Evolutionary conservation across 2,888 invertebrate species (phyloP).

Genomic region (Malachius bipustulatus): DNA sequence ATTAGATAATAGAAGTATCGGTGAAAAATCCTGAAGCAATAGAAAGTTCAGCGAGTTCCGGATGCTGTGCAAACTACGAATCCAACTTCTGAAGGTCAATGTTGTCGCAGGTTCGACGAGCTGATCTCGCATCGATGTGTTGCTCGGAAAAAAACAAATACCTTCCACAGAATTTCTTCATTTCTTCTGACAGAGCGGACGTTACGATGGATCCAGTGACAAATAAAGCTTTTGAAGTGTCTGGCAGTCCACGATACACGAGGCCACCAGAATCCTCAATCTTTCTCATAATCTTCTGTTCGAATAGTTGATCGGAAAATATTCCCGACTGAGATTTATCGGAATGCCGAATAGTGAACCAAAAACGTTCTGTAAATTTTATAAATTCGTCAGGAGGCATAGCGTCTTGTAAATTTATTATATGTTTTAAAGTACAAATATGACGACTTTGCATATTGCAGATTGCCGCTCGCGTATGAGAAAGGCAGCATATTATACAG

Average conservation of each 20-base stretch:
- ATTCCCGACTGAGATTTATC: too few species aligned
- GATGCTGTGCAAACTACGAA: constrained; percentile 15
- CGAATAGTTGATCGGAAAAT: neutral
- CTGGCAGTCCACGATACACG: constrained; percentile 6
- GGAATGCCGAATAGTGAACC: too few species aligned
- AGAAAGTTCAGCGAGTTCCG: too few species aligned
- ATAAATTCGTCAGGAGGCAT: too few species aligned
- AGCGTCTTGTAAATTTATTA: too few species aligned
- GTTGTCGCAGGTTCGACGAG: constrained; percentile 12
- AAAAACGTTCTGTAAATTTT: too few species aligned
- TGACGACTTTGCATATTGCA: too few species aligned
- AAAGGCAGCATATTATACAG: too few species aligned
- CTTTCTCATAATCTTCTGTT: constrained; percentile 6
- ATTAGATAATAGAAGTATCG: too few species aligned
- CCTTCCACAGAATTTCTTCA: constrained; percentile 15
- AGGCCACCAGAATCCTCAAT: constrained; percentile 11
- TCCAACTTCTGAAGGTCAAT: constrained; percentile 12
- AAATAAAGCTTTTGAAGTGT: constrained; percentile 12
- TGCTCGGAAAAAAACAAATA: constrained; percentile 9
- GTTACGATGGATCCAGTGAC: constrained; percentile 10
- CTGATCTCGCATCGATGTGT: constrained; percentile 11
- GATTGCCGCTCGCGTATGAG: too few species aligned
- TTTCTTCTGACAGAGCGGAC: constrained; percentile 9
- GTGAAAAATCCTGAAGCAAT: too few species aligned
- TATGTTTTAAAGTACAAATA: too few species aligned